phyloP scores from a whole-genome alignment of 1,140 invertebrate species.

The Zaprionus africanus region DNA sequence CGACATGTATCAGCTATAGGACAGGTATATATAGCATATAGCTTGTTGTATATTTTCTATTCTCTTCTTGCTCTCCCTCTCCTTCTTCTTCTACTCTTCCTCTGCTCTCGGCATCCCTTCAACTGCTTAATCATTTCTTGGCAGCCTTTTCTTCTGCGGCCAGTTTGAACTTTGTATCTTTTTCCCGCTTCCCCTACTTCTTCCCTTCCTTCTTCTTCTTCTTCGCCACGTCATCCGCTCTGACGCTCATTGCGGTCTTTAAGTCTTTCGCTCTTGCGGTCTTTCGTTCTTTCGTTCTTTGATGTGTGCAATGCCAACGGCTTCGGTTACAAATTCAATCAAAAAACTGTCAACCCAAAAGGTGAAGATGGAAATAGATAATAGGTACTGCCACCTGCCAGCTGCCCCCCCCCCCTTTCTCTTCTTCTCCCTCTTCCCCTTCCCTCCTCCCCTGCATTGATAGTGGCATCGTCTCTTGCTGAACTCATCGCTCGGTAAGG shows the following conservation, averaged over 20 bases:
- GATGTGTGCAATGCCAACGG: constrained; percentile 67
- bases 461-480: constrained; percentile 10
- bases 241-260: constrained; percentile 8
- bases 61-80: neutral
- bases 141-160: neutral
- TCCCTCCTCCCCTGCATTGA: neutral
- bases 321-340: constrained; percentile 79
- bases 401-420: too few relatives aligned
- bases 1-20: too few relatives aligned
- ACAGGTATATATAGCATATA: too few relatives aligned
- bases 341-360: constrained; percentile 67
- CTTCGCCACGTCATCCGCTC: constrained; percentile 14
- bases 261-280: neutral
- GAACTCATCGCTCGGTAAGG: constrained; percentile 48
- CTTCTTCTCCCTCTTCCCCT: too few relatives aligned
- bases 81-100: neutral
- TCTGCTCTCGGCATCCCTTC: neutral
- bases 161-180: neutral
- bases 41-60: too few relatives aligned
- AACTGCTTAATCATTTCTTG: neutral
- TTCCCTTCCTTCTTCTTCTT: too few relatives aligned
- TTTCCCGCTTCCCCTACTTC: neutral
- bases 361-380: constrained; percentile 2
- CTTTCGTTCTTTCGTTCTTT: constrained; percentile 51
- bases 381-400: constrained; percentile 36